phyloP scores from a whole-genome alignment of 2,113 vertebrate species.

The Lophochroa leadbeateri region DNA sequence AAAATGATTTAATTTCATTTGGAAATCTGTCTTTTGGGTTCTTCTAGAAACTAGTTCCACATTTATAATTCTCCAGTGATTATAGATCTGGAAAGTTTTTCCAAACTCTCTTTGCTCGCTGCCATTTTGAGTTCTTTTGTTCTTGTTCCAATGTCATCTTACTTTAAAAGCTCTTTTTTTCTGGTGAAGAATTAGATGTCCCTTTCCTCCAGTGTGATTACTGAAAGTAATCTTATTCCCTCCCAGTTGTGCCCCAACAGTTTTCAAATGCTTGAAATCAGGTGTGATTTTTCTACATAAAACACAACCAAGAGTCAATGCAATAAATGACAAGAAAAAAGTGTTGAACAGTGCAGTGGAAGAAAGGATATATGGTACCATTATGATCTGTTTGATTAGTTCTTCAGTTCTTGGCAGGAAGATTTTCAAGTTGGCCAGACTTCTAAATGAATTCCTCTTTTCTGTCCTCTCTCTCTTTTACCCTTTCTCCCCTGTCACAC shows the following conservation, averaged over 20 bases:
- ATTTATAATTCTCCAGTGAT: background rate
- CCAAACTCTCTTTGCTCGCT: background rate
- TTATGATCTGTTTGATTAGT: background rate
- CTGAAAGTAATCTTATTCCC: background rate
- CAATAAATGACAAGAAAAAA: background rate
- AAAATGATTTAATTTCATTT: background rate
- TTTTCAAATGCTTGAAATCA: background rate
- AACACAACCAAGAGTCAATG: background rate
- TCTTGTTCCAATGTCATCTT: background rate
- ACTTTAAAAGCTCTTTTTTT: background rate
- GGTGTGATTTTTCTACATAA: background rate
- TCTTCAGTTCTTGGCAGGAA: slow-evolving; percentile 16
- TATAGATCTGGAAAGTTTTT: background rate
- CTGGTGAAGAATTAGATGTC: background rate
- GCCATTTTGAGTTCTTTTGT: background rate
- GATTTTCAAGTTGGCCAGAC: background rate
- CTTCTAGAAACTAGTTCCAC: background rate
- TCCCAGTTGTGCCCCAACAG: background rate
- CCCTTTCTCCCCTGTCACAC: accelerated
- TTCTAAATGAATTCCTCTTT: background rate
- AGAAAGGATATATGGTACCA: background rate
- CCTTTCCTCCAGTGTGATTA: background rate
- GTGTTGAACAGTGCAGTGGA: background rate
- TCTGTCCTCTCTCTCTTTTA: background rate
- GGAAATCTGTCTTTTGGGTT: background rate